phyloP scores from a whole-genome alignment of 2,888 invertebrate species.

The Hesperia comma region DNA sequence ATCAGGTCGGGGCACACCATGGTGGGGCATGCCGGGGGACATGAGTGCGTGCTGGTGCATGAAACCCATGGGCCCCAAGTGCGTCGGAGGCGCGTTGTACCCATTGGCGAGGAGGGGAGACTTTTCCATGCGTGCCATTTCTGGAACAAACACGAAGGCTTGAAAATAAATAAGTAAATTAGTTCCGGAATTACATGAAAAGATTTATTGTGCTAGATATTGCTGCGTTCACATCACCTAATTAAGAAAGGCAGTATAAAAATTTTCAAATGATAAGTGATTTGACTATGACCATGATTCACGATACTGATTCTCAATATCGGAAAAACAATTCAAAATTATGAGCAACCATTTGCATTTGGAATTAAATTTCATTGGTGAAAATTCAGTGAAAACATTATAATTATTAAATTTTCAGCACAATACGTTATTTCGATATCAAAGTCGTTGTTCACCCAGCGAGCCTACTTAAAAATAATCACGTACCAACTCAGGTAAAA shows the following conservation, averaged over 20 bases:
- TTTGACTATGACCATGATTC: too few species aligned
- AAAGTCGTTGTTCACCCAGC: constrained; percentile 43
- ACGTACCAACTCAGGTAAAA: constrained; percentile 70
- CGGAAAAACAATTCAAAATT: too few species aligned
- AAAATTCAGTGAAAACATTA: too few species aligned
- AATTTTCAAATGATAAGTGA: too few species aligned
- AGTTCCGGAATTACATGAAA: not conserved
- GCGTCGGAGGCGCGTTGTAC: constrained; percentile 96
- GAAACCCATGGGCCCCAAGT: constrained; percentile 96
- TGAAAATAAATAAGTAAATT: constrained; percentile 13
- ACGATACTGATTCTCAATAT: too few species aligned
- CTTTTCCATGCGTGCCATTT: constrained; percentile 95
- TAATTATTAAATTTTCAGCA: constrained; percentile 7
- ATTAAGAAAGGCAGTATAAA: not conserved
- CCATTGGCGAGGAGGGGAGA: constrained; percentile 96
- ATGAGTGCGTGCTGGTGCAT: constrained; percentile 96
- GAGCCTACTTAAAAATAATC: constrained; percentile 59
- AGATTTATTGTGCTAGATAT: not conserved
- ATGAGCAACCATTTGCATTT: too few species aligned
- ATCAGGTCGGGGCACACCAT: constrained; percentile 90
- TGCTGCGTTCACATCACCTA: too few species aligned
- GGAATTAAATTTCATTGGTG: not conserved
- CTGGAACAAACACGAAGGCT: constrained; percentile 74
- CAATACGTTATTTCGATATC: constrained; percentile 38
- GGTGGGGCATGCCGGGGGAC: constrained; percentile 95